These are phyloP conservation scores for Silvanus unidentatus DNA, from an alignment of 2,888 invertebrate species.

Conservation along the genomic window DNA sequence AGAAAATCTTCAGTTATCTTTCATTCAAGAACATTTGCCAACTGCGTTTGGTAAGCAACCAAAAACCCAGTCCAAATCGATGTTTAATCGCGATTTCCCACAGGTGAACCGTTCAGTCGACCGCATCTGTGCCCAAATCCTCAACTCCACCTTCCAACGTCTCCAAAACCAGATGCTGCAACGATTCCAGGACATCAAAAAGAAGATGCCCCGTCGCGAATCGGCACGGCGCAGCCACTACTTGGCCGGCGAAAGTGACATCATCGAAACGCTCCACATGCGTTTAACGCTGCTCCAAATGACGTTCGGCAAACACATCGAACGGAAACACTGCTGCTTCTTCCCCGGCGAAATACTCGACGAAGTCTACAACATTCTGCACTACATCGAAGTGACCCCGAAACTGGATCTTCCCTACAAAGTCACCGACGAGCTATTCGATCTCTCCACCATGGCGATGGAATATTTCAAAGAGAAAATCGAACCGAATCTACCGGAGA, in stretches of 20 bases:
- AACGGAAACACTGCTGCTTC: conserved; percentile 88
- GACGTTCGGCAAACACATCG: conserved; percentile 93
- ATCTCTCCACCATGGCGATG: conserved; percentile 95
- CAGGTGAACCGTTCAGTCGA: conserved; percentile 84
- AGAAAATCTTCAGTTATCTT: conserved; percentile 70
- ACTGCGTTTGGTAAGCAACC: conserved; percentile 67
- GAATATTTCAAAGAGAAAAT: conserved; percentile 94
- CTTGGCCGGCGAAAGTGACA: conserved; percentile 85
- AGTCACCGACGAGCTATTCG: conserved; percentile 90
- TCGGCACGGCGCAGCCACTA: conserved; percentile 87
- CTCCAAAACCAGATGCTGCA: conserved; percentile 79
- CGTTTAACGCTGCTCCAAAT: conserved; percentile 84
- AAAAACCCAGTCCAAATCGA: too few relatives aligned
- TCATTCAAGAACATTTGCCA: conserved; percentile 74
- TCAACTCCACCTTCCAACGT: conserved; percentile 81
- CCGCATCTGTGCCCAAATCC: conserved; percentile 66
- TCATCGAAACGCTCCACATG: conserved; percentile 90
- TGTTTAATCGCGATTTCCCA: too few relatives aligned
- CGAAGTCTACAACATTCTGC: conserved; percentile 81
- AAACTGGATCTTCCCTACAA: conserved; percentile 83
- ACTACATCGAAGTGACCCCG: conserved; percentile 71
- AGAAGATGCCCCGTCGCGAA: conserved; percentile 86
- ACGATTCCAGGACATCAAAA: conserved; percentile 81
- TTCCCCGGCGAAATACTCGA: conserved; percentile 92
- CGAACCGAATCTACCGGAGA: conserved; percentile 82